Evolutionary conservation across 2,113 vertebrate genomes (phyloP).

Genomic region (Epinephelus lanceolatus): DNA sequence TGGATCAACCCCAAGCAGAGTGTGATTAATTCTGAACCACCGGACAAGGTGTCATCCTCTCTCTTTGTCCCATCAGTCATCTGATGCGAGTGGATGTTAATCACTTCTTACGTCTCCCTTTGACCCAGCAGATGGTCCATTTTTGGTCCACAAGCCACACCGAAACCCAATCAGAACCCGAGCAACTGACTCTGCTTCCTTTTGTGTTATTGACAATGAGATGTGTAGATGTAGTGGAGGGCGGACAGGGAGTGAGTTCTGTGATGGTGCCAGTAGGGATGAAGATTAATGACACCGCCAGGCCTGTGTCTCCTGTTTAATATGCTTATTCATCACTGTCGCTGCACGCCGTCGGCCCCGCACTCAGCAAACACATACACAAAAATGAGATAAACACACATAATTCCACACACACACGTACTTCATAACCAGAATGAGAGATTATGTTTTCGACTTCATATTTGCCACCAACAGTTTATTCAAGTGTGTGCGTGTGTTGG

Average conservation of each 20-base stretch:
- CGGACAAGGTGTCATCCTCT: constrained; percentile 23
- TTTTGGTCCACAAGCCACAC: constrained; percentile 9
- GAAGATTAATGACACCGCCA: constrained; percentile 75
- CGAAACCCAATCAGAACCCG: constrained; percentile 10
- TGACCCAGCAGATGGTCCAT: constrained; percentile 43
- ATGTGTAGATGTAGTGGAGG: constrained; percentile 34
- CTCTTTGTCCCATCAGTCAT: constrained; percentile 54
- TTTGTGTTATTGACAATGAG: constrained; percentile 46
- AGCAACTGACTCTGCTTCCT: constrained; percentile 17
- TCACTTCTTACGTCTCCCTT: constrained; percentile 13
- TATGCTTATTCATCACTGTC: constrained; percentile 80
- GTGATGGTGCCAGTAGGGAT: constrained; percentile 65
- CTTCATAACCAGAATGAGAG: constrained; percentile 30
- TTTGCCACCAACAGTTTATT: constrained; percentile 30
- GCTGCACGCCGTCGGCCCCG: neutral
- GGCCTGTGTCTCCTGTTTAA: constrained; percentile 74
- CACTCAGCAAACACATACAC: constrained; percentile 23
- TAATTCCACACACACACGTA: neutral
- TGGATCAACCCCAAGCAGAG: constrained; percentile 48
- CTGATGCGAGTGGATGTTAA: constrained; percentile 31
- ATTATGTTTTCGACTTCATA: constrained; percentile 17
- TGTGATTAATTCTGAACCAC: constrained; percentile 52
- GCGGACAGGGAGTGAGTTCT: constrained; percentile 52
- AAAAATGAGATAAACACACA: constrained; percentile 27
- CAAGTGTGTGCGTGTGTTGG: neutral